Base-by-base conservation (phyloP, 2,888 invertebrate genomes). In the Hyppa rectilinea region DNA sequence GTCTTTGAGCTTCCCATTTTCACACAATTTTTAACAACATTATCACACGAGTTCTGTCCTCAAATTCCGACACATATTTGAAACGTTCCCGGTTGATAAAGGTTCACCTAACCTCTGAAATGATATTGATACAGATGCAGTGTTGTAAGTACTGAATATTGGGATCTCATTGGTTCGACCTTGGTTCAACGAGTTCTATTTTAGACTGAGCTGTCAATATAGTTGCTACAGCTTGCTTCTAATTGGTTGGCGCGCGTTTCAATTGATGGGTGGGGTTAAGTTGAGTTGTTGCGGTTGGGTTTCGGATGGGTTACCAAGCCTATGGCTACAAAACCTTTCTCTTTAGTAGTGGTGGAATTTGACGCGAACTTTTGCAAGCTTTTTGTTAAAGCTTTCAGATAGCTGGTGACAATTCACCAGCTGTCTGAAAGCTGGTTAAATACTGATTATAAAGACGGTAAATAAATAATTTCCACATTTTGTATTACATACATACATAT, bases 161-260 rank as follows among this genome's bases (percentile, higher is more conserved):
- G 2, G 71, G 81, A 38, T 23, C 52, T 75, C 50, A 75, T 74
- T 74, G 61, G 61, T 52, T 45, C 50, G 74, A 70, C 74, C 74
- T 75, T 76, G 31, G 14, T 50, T 50, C 43, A 58, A 61, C 38
- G 56, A 69, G 70, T 70, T 76, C 74, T 70, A 75, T 76, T 75
- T 76, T 58, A 45, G 36, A 38, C 49, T 64, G 64, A 76, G 45
- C 68, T 73, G 73, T 47, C 73, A 75, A 68, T 73, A 73, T 43
- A 1, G 29, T 26, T 58, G 64, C 23, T 7, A 59, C 47, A 75
- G 73, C 59, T 68, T 43, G 26, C n/a, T 1, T 60, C 29, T 66
- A 68, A 74, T 74, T 75, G 69, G 69, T 75, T 69, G 75, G 69
- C 59, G 59, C 53, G 53, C 45, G 29, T 68, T 49, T 55, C 29